Conservation (phyloP, 2,888 invertebrate genomes). For the Actias luna region DNA sequence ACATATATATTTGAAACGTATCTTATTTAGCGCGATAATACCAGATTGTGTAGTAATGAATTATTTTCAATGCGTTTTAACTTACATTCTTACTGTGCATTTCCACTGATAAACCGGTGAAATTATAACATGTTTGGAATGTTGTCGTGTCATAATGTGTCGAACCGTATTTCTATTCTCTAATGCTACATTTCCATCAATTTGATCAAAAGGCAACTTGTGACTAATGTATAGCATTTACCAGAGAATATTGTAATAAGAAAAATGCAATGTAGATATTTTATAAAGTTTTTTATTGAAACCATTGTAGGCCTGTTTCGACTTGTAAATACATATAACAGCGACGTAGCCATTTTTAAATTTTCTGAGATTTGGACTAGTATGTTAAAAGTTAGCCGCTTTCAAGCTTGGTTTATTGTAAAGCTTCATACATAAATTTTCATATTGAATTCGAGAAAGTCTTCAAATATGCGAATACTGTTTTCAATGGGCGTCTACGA, state of each 20-base stretch:
- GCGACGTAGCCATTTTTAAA: slow-evolving; percentile 25
- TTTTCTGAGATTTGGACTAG: slow-evolving; percentile 23
- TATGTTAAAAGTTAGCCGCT: slow-evolving; percentile 28
- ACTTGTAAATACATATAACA: slow-evolving; percentile 1
- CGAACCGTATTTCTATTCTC: no score
- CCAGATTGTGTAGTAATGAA: no score
- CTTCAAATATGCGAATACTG: slow-evolving; percentile 24
- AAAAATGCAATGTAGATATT: neutral
- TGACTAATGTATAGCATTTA: no score
- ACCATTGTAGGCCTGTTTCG: neutral
- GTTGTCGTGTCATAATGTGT: no score
- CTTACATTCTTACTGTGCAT: no score
- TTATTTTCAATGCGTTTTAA: no score
- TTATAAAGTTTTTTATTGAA: neutral
- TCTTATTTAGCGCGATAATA: no score
- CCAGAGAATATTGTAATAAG: neutral
- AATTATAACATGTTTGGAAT: no score
- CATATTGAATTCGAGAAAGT: slow-evolving; percentile 39
- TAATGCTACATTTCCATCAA: no score
- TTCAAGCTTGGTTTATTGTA: slow-evolving; percentile 43
- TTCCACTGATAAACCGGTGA: no score
- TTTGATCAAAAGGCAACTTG: no score
- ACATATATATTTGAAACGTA: no score
- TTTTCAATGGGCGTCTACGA: slow-evolving; percentile 26
- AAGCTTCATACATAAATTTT: slow-evolving; percentile 43